These are phyloP conservation scores for Drosophila fungiperda DNA, from an alignment of 2,888 invertebrate species.

Conservation along the genomic window DNA sequence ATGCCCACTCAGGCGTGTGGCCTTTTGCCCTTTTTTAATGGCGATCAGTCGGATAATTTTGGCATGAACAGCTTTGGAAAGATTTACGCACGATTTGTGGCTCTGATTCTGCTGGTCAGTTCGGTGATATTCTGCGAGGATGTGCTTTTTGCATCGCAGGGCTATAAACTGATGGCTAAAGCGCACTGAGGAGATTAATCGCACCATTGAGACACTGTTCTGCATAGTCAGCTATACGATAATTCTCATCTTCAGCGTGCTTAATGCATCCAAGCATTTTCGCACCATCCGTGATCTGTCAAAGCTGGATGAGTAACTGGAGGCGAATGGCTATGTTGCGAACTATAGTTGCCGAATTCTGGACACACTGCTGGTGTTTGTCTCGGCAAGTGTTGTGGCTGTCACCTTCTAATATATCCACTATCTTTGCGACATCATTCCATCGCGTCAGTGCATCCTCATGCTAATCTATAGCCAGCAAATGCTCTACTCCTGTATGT, in stretches of 20 bases:
- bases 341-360: conserved; percentile 60
- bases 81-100: conserved; percentile 57
- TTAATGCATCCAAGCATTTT: conserved; percentile 65
- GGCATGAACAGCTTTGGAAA: conserved; percentile 43
- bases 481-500: no score
- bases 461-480: no score
- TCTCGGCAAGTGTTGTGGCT: conserved; percentile 47
- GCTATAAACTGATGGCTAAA: conserved; percentile 62
- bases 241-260: conserved; percentile 64
- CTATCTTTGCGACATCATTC: conserved; percentile 49
- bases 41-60: no score
- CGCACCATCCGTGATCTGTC: conserved; percentile 69
- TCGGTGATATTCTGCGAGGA: conserved; percentile 50
- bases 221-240: conserved; percentile 75
- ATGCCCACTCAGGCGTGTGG: conserved; percentile 53
- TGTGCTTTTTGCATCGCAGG: conserved; percentile 63
- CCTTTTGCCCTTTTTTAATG: conserved; percentile 71
- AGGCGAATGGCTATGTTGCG: conserved; percentile 53
- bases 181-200: conserved; percentile 76
- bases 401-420: conserved; percentile 74
- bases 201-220: conserved; percentile 76
- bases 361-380: conserved; percentile 29
- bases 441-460: no score
- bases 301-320: conserved; percentile 69
- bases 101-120: conserved; percentile 32